phyloP scores from a whole-genome alignment of 2,797 vertebrate species.

The Coccyzus lansbergi region DNA sequence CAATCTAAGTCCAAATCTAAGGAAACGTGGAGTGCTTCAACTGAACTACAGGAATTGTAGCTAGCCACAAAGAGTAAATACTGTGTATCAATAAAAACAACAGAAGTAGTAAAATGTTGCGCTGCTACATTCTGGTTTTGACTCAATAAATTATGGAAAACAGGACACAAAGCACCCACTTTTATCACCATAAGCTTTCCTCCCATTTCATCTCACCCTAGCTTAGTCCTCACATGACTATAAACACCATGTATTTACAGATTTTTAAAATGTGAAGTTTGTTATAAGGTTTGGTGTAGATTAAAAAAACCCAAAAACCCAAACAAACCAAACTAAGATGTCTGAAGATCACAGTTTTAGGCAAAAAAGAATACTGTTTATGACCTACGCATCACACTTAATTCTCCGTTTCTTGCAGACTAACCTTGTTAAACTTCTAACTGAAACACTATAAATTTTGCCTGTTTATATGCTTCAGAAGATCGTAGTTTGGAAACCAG shows the following conservation, averaged over 20 bases:
- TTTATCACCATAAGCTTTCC: not conserved
- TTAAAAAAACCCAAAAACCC: not conserved
- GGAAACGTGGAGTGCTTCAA: not conserved
- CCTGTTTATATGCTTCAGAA: not conserved
- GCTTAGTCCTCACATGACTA: not conserved
- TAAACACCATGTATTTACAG: fast-evolving
- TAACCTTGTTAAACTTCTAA: not conserved
- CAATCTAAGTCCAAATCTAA: not conserved
- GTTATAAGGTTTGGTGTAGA: not conserved
- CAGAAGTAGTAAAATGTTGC: not conserved
- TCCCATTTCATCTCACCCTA: not conserved
- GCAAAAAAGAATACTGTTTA: not conserved
- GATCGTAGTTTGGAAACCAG: not conserved
- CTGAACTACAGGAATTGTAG: fast-evolving
- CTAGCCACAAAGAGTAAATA: not conserved
- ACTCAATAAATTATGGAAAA: not conserved
- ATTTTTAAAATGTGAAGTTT: not conserved
- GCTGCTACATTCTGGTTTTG: not conserved
- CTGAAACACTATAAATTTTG: not conserved
- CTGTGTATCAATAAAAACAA: not conserved
- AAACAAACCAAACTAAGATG: not conserved
- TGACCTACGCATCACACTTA: not conserved
- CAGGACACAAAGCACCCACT: not conserved
- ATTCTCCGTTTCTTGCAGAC: not conserved
- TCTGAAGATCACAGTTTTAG: not conserved